Conservation (phyloP, 2,888 invertebrate genomes). For the Nephrotoma appendiculata region DNA sequence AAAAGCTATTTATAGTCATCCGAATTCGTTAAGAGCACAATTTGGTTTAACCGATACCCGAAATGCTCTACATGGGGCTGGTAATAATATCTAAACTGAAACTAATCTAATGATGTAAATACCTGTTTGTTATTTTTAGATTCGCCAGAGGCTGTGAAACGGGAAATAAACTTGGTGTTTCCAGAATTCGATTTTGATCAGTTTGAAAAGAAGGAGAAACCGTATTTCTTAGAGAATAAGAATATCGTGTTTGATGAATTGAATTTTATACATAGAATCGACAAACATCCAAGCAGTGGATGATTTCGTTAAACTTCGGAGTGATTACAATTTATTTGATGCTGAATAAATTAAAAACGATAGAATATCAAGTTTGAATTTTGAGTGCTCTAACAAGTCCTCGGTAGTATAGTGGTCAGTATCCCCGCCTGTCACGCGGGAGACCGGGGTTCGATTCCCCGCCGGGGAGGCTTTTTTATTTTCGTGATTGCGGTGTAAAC, state of each 20-base stretch:
- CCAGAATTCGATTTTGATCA: slow-evolving; percentile 47
- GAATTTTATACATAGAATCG: not conserved
- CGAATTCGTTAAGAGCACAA: slow-evolving; percentile 62
- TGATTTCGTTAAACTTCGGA: not conserved
- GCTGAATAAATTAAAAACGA: not conserved
- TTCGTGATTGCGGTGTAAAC: not conserved
- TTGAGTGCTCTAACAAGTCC: not conserved
- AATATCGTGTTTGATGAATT: not conserved
- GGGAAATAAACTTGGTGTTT: slow-evolving; percentile 74
- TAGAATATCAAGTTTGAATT: not conserved
- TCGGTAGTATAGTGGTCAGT: slow-evolving; percentile 7
- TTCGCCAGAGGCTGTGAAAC: slow-evolving; percentile 43
- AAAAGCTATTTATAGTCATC: slow-evolving; percentile 62
- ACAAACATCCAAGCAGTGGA: not conserved
- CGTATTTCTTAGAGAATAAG: not conserved
- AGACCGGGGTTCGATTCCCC: slow-evolving; percentile 7
- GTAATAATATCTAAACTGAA: slow-evolving; percentile 32
- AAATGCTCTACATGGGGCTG: slow-evolving; percentile 90
- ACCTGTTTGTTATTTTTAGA: slow-evolving; percentile 43
- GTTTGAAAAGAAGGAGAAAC: slow-evolving; percentile 8
- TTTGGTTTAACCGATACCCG: slow-evolving; percentile 89
- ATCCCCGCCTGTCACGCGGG: slow-evolving; percentile 7
- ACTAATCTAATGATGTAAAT: slow-evolving; percentile 19
- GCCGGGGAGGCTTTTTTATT: slow-evolving; percentile 4
- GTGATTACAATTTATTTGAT: not conserved